Percentiles rank a stretch among this genome's conserved stretches.
Conservation (phyloP, 1,140 invertebrate genomes). For the Colletes latitarsis region DNA sequence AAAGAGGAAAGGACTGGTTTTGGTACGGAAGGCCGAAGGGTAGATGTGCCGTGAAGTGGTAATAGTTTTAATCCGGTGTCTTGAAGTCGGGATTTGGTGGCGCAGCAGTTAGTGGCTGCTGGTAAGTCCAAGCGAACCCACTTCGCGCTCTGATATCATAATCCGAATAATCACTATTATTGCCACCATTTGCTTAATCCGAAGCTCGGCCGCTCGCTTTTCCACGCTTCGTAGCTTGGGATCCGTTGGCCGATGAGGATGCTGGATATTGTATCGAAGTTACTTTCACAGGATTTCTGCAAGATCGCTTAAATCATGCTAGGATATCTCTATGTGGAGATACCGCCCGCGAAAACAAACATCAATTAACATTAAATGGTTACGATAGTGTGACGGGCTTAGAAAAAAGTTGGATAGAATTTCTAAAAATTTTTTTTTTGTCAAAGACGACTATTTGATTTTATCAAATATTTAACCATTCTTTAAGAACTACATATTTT, state of each 20-base stretch:
- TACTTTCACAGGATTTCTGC: neutral
- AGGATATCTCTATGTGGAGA: neutral
- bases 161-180: conserved; percentile 82
- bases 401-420: too few relatives aligned
- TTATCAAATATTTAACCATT: too few relatives aligned
- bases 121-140: conserved; percentile 75
- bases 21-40: conserved; percentile 2
- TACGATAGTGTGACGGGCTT: too few relatives aligned
- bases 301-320: neutral
- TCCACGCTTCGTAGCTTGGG: conserved; percentile 32
- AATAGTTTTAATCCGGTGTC: conserved; percentile 82
- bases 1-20: neutral
- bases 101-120: conserved; percentile 78
- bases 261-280: conserved; percentile 26
- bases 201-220: conserved; percentile 36
- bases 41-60: conserved; percentile 67
- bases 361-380: too few relatives aligned
- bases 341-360: too few relatives aligned
- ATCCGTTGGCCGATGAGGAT: conserved; percentile 37
- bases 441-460: too few relatives aligned
- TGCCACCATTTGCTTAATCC: conserved; percentile 81
- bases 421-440: too few relatives aligned
- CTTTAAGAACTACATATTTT: too few relatives aligned
- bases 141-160: conserved; percentile 82
- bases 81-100: conserved; percentile 80